Evolutionary conservation across 1,140 invertebrate species (phyloP), one percentile per base, ranked within the genome.

Genomic region (Elymnias hypermnestra): DNA sequence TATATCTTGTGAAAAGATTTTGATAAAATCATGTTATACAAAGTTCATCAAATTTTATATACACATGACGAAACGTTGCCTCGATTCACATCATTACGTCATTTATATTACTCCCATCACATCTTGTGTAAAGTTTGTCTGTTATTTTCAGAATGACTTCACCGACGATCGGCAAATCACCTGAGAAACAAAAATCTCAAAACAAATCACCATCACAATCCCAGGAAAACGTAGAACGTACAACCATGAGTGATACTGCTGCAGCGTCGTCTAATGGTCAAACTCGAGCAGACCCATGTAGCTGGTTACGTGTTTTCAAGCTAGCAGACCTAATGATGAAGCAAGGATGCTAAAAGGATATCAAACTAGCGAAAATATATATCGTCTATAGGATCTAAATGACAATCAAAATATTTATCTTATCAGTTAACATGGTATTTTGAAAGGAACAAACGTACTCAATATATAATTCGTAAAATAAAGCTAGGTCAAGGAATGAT

Each of bases 241-340:
- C 62, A 9, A 48, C 57, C 0, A 46, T 31, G n/a, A 41, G 48
- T 6, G 54, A 63, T 17, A 28, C 51, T 5, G n/a, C 57, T 5
- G 12, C 50, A 6, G 19, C 52, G 7, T 33, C 58, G n/a, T 37
- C 53, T 7, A 45, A 3, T 21, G 33, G 42, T 2, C 53, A 19
- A 39, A 57, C 9, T 17, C 53, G 18, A 26, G 19, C 55, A 0
- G 77, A 79, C 9, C 42, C 60, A 0, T 77, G 78, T 46, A 71
- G 74, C 35, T 88, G 86, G 84, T 77, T 88, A 55, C 68, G 88
- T 29, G 83, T 89, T 36, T 89, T 89, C 53, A 89, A 88, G 64
- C 68, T 89, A 12, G 88, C 87, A 6, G 86, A 88, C 56, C 69
- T 89, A 35, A 81, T 89, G 61, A 89, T 87, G 81, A 86, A 88